Evolutionary conservation across 2,113 vertebrate genomes (phyloP).

Genomic region (Cygnus buccinator): DNA sequence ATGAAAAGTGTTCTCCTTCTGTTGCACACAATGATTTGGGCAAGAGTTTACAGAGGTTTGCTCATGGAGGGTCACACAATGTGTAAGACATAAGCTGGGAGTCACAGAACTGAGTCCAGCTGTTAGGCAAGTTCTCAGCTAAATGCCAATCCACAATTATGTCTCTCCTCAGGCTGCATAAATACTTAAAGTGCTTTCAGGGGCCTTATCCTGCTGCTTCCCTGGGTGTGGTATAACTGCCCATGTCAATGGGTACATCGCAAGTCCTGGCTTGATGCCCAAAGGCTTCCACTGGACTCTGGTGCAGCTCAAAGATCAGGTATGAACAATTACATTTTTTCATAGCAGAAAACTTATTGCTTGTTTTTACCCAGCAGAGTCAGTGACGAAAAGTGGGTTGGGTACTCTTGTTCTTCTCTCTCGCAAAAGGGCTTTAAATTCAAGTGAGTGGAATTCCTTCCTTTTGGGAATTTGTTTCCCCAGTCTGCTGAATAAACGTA

Average conservation of each 20-base stretch:
- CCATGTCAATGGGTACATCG: fast-evolving
- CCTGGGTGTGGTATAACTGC: not conserved
- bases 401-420: not conserved
- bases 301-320: not conserved
- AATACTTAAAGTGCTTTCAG: not conserved
- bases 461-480: not conserved
- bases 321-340: not conserved
- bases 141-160: not conserved
- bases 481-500: not conserved
- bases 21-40: not conserved
- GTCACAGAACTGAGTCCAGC: not conserved
- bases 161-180: not conserved
- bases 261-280: not conserved
- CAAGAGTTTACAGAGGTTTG: not conserved
- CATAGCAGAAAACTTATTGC: not conserved
- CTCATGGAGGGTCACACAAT: not conserved
- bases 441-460: not conserved
- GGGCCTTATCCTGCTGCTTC: not conserved
- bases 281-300: not conserved
- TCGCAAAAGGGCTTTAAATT: not conserved
- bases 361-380: not conserved
- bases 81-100: not conserved
- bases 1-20: not conserved
- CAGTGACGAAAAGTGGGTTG: not conserved
- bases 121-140: not conserved